Evolutionary conservation across 2,797 vertebrate genomes (phyloP).

Genomic region (Podarcis siculus): DNA sequence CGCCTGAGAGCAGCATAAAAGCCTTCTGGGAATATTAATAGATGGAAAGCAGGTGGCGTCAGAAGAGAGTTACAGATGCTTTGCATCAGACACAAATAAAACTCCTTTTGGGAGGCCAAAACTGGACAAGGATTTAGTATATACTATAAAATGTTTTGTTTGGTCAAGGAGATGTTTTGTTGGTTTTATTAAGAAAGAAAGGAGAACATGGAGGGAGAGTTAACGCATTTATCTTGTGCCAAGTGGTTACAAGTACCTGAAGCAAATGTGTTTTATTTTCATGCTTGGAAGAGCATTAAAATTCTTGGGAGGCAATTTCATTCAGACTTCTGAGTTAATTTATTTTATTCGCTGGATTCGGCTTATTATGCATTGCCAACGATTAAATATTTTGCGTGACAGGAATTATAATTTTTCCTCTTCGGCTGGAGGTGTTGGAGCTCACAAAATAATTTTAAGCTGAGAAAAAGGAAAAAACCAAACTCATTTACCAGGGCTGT

Average conservation of each 20-base stretch:
- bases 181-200: constrained; percentile 54
- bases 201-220: neutral
- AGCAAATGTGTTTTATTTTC: constrained; percentile 26
- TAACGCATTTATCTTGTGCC: neutral
- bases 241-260: constrained; percentile 27
- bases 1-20: constrained; percentile 62
- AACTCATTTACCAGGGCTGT: neutral
- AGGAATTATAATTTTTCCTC: constrained; percentile 1
- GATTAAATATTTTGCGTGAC: constrained; percentile 12
- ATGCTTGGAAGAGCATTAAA: constrained; percentile 28
- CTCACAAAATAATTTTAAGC: neutral
- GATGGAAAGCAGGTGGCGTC: constrained; percentile 85
- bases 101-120: constrained; percentile 57
- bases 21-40: constrained; percentile 73
- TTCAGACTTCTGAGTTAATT: neutral
- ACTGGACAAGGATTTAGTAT: constrained; percentile 37
- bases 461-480: neutral
- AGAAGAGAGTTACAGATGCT: constrained; percentile 75
- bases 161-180: constrained; percentile 50
- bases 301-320: constrained; percentile 24
- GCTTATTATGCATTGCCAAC: constrained; percentile 4
- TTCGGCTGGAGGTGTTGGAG: neutral
- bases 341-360: constrained; percentile 38
- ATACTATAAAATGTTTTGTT: constrained; percentile 41
- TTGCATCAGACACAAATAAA: constrained; percentile 77